Evolutionary conservation across 2,797 vertebrate genomes (phyloP).

Genomic region (Pristis pectinata): DNA sequence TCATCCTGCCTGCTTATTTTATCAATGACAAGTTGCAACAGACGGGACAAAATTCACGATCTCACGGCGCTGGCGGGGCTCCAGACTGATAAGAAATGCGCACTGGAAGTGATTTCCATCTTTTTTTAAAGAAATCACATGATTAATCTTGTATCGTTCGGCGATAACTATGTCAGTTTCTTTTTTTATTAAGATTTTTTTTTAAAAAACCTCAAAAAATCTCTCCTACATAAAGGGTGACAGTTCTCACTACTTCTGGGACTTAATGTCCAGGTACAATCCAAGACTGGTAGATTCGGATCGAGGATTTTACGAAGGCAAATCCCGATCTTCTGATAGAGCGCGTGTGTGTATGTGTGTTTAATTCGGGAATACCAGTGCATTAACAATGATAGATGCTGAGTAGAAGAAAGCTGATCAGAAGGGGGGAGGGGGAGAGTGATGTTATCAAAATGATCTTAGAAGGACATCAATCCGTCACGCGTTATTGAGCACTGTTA

Average conservation of each 20-base stretch:
- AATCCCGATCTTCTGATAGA: neutral
- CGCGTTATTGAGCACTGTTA: constrained; percentile 10
- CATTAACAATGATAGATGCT: neutral
- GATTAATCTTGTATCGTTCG: neutral
- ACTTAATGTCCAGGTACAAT: constrained; percentile 31
- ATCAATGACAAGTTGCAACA: constrained; percentile 62
- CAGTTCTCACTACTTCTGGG: constrained; percentile 24
- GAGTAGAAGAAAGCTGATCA: neutral
- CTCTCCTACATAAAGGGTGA: constrained; percentile 24
- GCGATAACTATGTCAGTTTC: neutral
- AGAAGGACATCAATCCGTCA: constrained; percentile 1
- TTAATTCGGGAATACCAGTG: neutral
- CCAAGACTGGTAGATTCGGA: constrained; percentile 7
- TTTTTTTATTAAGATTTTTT: neutral
- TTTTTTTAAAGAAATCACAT: neutral
- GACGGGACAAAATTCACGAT: constrained; percentile 28
- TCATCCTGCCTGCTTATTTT: constrained; percentile 59
- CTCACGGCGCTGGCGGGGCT: constrained; percentile 21
- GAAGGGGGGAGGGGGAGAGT: neutral
- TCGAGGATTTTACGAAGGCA: neutral
- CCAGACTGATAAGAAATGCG: constrained; percentile 15
- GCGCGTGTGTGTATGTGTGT: constrained; percentile 8
- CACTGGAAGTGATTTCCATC: neutral
- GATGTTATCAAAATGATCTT: constrained; percentile 18
- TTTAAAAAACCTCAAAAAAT: neutral